Evolutionary conservation across 2,888 invertebrate genomes (phyloP), one percentile per base, ranked within the genome.

Genomic region (Esperia sulphurella): DNA sequence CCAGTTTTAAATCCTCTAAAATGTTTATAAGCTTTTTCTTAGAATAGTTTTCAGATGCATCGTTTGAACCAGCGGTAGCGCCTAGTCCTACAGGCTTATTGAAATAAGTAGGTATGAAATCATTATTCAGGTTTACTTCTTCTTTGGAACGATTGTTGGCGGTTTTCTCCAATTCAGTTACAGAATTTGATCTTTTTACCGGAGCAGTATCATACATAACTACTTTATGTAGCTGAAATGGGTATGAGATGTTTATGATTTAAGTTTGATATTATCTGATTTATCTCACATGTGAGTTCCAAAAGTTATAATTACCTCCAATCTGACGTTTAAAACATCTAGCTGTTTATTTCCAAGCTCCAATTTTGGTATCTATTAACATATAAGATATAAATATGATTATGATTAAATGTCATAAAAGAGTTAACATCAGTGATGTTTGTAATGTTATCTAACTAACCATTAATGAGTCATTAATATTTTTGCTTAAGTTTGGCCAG

Each of bases 11-110:
- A 55, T 87, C 80, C 54, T 85, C 77, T 38, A 89, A 58, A 49
- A 89, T 82, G 51, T 84, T 77, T 21, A 89, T 84, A 9, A 87
- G 60, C 61, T 85, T 87, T 43, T 65, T 79, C 21, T 74, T 72
- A 1, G 83, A 72, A 58, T 65, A 83, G 49, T 68, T 72, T 33
- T 67, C 59, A 1, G 53, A 33, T 52, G 66, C 63, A 21, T 52
- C 43, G 37, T 45, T 43, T 3, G 2, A 5, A 21, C 21, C 21
- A 21, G 21, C 21, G 21, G 3, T 21, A 21, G 21, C 47, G 29
- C 30, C 12, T 10, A 33, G 29, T 14, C 6, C 30, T 8, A 12
- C 57, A 2, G 59, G 51, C 53, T 68, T 68, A 42, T 59, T 58
- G 43, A 78, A 80, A 55, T 71, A 78, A 42, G 69, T 63, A 13